Evolutionary conservation across 2,113 vertebrate genomes (phyloP), one percentile per base, ranked within the genome.

Genomic region (Apus apus): DNA sequence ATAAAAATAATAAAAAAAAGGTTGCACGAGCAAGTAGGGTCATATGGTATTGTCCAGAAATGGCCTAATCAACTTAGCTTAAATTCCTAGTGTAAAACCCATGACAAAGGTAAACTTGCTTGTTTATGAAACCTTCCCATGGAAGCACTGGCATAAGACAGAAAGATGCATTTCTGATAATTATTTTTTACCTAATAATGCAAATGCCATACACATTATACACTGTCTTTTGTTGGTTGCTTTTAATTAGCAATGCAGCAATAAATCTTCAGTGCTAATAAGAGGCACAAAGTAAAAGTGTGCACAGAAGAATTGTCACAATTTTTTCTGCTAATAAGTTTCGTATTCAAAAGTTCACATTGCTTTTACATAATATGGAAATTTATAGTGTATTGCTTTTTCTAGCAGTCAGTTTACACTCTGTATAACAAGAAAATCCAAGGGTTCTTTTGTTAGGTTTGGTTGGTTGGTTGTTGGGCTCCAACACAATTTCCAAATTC

Each of bases 401-500:
- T 83, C 36, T 11, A 83, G 27, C 43, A 67, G 65, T 43, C 27
- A 74, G 68, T 80, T 79, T 82, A 85, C 58, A 73, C 32, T 88
- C 56, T 36, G 29, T 32, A 38, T 43, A 91, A 91, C 7, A 70
- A 76, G 71, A 95, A 89, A 66, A 94, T 77, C 29, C 53, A 82
- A 66, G 77, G 11, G 4, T 89, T 85, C 22, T 86, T 77, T 68
- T 87, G 36, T 50, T 54, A 85, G 15, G 18, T 95, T 93, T 89
- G 5, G 29, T 38, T 70, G 17, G 7, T 81, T 80, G 27, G 29
- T 76, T 62, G 27, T 46, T 73, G 20, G 51, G 21, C 58, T 91
- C n/a, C 60, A 94, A 85, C 75, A 54, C 45, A 64, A n/a, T 90
- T 88, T 93, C 64, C 67, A 90, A 85, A 93, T 73, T 80, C 78